phyloP scores from a whole-genome alignment of 2,113 vertebrate genomes.

The Tangachromis dhanisi region DNA sequence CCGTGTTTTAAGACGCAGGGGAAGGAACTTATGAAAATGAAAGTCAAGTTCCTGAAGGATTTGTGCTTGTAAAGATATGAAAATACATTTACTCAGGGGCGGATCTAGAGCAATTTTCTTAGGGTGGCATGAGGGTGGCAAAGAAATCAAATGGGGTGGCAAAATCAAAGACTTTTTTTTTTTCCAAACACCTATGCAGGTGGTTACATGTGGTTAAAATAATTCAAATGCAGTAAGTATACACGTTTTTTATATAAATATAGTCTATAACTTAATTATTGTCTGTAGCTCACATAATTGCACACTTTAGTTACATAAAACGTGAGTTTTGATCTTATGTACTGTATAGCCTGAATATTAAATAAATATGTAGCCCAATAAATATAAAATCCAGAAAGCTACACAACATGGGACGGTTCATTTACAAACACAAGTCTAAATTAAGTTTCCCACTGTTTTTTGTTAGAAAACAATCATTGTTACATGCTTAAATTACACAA shows the following conservation, averaged over 20 bases:
- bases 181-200: neutral
- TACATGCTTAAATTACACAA: neutral
- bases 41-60: neutral
- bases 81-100: neutral
- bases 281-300: neutral
- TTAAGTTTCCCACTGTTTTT: accelerated
- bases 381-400: neutral
- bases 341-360: neutral
- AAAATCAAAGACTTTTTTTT: neutral
- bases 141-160: neutral
- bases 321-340: neutral
- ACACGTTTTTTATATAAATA: neutral
- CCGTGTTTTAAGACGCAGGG: neutral
- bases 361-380: neutral
- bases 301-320: neutral
- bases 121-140: neutral
- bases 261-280: neutral
- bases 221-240: neutral
- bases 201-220: neutral
- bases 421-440: neutral
- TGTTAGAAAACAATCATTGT: neutral
- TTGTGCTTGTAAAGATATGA: accelerated
- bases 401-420: neutral
- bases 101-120: neutral
- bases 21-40: neutral